Base-by-base conservation (phyloP, 2,797 vertebrate species). In the Microcaecilia unicolor region DNA sequence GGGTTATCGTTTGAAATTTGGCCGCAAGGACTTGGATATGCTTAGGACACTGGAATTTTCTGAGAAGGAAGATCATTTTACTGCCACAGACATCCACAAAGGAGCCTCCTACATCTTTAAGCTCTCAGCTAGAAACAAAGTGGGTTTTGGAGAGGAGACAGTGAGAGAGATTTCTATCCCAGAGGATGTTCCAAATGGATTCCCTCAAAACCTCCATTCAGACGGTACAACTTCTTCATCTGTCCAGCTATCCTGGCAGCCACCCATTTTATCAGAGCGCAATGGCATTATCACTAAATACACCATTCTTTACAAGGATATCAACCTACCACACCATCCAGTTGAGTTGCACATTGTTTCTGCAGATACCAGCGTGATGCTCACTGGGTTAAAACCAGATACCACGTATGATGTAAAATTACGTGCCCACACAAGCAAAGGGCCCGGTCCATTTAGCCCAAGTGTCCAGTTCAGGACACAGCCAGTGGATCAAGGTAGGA, bases 331-430 rank as follows among this genome's bases (percentile, higher is more conserved):
- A 15, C 80, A 90, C 51, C 91, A 91, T 50, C 94, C 91, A 32
- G 73, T 90, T 9, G 95, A 98, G 78, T 85, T 98, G 46, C 87
- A 91, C 65, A 88, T 98, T 79, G 82, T 84, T 34, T 89, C 93
- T 48, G 89, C 92, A 12, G 93, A 94, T 67, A 96, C 89, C 45
- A 83, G 85, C 28, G 70, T 92, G 74, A 85, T 75, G 69, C 80
- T 99, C 70, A 89, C 90, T 68, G 89, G 91, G 76, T 87, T 99
- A 79, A 96, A 92, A 79, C 82, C 94, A 63, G 96, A 98, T 84
- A 97, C 94, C 57, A 98, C 94, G 69, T 99, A 98, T 28, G 95
- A 99, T 91, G 97, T 98, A 87, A 98, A 98, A 98, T 92, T 99
- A 88, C 93, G 95, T 87, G 95, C 96, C 84, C 92, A 97, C 78